A percentile compares a stretch with the other conserved stretches of the same genome.
Conservation (phyloP, 2,113 vertebrate species). For the Amphilophus citrinellus region DNA sequence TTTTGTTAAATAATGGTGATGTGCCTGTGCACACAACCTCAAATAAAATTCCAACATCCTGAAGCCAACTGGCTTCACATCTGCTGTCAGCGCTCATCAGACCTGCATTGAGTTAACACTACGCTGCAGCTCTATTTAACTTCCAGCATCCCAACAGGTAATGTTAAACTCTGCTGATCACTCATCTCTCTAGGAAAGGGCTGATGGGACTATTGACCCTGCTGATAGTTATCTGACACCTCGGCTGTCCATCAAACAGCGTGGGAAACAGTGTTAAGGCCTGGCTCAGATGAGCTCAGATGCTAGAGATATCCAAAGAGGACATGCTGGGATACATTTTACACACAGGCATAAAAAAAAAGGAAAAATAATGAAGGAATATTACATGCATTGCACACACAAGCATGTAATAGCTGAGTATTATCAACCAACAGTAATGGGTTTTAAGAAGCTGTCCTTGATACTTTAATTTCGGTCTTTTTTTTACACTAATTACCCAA, state of each 20-base stretch:
- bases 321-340: background rate
- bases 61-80: slow-evolving; percentile 23
- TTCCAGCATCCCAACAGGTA: slow-evolving; percentile 33
- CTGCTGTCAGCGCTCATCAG: slow-evolving; percentile 44
- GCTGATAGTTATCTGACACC: slow-evolving; percentile 14
- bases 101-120: slow-evolving; percentile 1
- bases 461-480: background rate
- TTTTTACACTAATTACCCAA: background rate
- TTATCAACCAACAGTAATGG: background rate
- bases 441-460: background rate
- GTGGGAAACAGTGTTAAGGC: background rate
- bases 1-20: slow-evolving; percentile 30
- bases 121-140: slow-evolving; percentile 29
- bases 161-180: slow-evolving; percentile 28
- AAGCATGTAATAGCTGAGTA: background rate
- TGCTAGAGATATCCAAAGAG: background rate
- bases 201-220: slow-evolving; percentile 31
- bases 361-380: background rate
- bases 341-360: background rate
- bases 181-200: slow-evolving; percentile 10
- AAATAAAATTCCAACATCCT: slow-evolving; percentile 12
- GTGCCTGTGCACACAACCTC: slow-evolving; percentile 13
- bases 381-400: background rate
- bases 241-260: slow-evolving; percentile 22
- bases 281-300: background rate